Conservation (phyloP, 2,888 invertebrate genomes). For the Pecten maximus region DNA sequence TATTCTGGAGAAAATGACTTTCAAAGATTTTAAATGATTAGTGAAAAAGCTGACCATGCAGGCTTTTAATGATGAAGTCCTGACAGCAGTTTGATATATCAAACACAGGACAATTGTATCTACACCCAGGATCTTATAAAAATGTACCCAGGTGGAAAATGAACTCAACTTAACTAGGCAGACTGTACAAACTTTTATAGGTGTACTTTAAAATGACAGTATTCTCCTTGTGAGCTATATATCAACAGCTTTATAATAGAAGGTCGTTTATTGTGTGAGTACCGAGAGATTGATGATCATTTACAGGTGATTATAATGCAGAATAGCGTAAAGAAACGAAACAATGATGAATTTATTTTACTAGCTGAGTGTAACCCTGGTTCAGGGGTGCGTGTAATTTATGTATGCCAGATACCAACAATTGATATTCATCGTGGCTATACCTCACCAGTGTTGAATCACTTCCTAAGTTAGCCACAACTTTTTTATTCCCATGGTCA, state of each 20-base stretch:
- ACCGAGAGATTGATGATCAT: background rate
- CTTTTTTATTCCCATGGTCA: background rate
- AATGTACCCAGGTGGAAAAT: background rate
- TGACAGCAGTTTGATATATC: background rate
- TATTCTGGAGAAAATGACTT: too few species aligned
- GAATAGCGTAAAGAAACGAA: background rate
- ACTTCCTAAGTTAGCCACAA: background rate
- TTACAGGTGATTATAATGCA: background rate
- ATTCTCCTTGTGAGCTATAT: background rate
- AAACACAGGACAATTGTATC: background rate
- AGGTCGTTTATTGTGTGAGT: background rate
- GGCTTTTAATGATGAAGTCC: background rate
- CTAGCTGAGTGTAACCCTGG: background rate
- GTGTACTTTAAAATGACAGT: background rate
- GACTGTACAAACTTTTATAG: background rate
- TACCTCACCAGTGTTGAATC: background rate
- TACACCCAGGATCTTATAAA: background rate
- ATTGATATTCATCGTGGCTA: background rate
- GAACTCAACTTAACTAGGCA: background rate
- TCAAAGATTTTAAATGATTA: too few species aligned
- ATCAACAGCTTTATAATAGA: background rate
- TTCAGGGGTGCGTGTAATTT: background rate
- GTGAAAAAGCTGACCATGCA: background rate
- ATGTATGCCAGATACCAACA: slow-evolving; percentile 17
- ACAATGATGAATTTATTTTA: slow-evolving; percentile 27